phyloP scores from a whole-genome alignment of 2,113 vertebrate species.

The Hippocampus mohnikei region DNA sequence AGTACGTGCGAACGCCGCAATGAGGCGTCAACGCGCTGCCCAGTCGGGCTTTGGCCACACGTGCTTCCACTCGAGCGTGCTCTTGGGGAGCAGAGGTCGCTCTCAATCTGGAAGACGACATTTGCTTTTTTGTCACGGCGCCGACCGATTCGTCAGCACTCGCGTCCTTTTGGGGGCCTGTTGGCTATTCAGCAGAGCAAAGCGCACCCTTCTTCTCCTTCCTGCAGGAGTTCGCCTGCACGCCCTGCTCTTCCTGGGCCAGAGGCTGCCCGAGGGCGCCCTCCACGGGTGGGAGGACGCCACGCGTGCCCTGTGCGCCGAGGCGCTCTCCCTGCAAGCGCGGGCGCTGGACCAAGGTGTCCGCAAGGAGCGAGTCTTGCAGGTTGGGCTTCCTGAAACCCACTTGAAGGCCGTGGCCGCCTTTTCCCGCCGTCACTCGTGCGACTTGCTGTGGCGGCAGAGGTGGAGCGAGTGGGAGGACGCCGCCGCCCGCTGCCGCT shows the following conservation, averaged over 20 bases:
- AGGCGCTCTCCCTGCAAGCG: slow-evolving; percentile 66
- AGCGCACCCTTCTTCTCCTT: accelerated
- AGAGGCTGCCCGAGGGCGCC: slow-evolving; percentile 59
- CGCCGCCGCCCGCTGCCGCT: slow-evolving; percentile 63
- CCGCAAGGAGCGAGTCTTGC: slow-evolving; percentile 66
- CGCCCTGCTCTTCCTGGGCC: slow-evolving; percentile 64
- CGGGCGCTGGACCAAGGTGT: slow-evolving; percentile 65
- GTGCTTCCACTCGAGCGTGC: too few relatives aligned
- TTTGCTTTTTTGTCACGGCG: too few relatives aligned
- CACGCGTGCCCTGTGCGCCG: slow-evolving; percentile 62
- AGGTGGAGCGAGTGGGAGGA: slow-evolving; percentile 82
- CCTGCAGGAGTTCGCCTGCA: slow-evolving; percentile 73
- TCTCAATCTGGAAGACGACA: too few relatives aligned
- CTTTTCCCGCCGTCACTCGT: background rate
- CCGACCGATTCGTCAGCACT: too few relatives aligned
- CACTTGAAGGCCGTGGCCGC: background rate
- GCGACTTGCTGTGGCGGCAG: slow-evolving; percentile 53
- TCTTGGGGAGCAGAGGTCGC: too few relatives aligned
- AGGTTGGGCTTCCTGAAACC: slow-evolving; percentile 66
- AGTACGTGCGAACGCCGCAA: too few relatives aligned
- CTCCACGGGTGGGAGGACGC: slow-evolving; percentile 59
- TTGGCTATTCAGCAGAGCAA: too few relatives aligned
- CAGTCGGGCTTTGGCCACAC: too few relatives aligned
- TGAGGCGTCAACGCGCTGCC: too few relatives aligned
- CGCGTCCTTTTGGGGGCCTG: too few relatives aligned